Base-by-base conservation (phyloP, 2,888 invertebrate species). In the Drosophila borborema region DNA sequence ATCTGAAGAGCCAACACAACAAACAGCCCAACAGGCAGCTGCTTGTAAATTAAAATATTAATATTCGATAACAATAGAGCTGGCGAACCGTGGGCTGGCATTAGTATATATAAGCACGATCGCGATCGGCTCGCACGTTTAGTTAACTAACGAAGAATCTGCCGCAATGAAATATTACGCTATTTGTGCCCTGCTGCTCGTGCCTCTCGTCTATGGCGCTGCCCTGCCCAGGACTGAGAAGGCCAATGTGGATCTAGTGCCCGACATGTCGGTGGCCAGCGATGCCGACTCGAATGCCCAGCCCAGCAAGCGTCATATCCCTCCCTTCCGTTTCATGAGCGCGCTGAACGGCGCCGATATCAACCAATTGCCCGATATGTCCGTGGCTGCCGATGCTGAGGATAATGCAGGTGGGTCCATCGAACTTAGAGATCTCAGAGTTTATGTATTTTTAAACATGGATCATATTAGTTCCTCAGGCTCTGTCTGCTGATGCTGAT, bases 191-290 rank as follows among this genome's bases (percentile, higher is more conserved):
- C 70, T 85, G 23, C 72, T 85, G 20, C 60, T 85, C 40, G 55
- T 55, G 45, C 87, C 85, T 54, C 79, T 89, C 23, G 89, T 90
- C 74, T 85, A 74, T 56, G 82, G 86, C 38, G 81, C 82, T 16
- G 64, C 54, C 20, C 65, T 46, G 49, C 23, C 49, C 1, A 38
- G 53, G 43, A n/a, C 31, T 20, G 61, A 59, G 8, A 48, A 60
- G 38, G 31, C 59, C 8, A 68, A 77, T 49, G 36, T 77, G 38
- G 65, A 77, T 53, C 46, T 77, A 38, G 65, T 78, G 51, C 80
- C 81, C 9, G 79, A 80, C 8, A 83, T 86, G 77, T 74, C 82
- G 2, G 69, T 67, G 34, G 67, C 74, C 51, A 72, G 66, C 28
- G 77, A 86, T 65, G 80, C 65, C 36, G 9, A 55, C 18, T 28